Evolutionary conservation across 2,797 vertebrate genomes (phyloP).

Genomic region (Nasua narica): DNA sequence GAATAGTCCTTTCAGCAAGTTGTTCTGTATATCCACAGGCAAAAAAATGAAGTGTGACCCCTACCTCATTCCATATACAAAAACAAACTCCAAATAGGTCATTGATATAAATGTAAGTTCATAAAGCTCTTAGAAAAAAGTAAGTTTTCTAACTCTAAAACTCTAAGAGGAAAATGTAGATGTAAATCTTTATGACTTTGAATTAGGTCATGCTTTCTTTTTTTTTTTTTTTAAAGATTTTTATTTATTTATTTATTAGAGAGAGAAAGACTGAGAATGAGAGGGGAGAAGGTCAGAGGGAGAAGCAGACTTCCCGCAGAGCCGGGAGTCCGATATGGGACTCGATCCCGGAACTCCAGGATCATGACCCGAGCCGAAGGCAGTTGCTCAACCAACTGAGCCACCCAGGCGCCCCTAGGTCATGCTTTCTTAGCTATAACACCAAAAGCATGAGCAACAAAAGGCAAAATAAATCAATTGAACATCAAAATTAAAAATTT

Average conservation of each 20-base stretch:
- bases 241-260: no score
- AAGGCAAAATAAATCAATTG: background rate
- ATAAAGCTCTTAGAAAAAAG: background rate
- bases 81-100: background rate
- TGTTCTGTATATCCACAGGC: background rate
- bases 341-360: no score
- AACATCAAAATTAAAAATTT: background rate
- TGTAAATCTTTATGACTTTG: background rate
- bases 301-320: no score
- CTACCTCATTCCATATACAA: background rate
- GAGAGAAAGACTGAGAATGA: no score
- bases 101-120: background rate
- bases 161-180: background rate
- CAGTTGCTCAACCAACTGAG: no score
- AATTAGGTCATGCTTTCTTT: background rate
- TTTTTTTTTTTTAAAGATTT: no score
- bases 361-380: no score
- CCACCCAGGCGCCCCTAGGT: no score
- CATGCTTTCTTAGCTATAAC: background rate
- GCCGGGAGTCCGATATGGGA: no score
- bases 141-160: background rate
- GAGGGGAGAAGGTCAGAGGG: no score
- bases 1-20: background rate
- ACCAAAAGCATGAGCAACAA: background rate
- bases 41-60: background rate